phyloP scores from a whole-genome alignment of 2,888 invertebrate species.

The Apocheima hispidaria region DNA sequence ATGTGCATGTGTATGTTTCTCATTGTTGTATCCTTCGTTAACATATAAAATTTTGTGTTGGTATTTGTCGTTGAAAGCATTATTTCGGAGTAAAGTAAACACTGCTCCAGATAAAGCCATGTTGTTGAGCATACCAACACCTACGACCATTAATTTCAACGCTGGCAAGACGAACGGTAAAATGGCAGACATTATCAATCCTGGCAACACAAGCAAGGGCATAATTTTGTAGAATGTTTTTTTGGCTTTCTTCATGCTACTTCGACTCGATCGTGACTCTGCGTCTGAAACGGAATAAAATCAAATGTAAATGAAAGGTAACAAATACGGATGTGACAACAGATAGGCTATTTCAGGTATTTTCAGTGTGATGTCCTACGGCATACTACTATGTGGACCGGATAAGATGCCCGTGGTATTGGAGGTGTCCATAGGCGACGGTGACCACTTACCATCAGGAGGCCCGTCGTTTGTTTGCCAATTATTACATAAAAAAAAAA shows the following conservation, averaged over 20 bases:
- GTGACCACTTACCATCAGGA: no score
- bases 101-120: constrained; percentile 88
- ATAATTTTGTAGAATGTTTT: constrained; percentile 73
- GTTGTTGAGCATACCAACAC: constrained; percentile 88
- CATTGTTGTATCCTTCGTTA: constrained; percentile 85
- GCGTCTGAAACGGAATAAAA: constrained; percentile 53
- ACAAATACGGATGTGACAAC: neutral
- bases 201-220: constrained; percentile 87
- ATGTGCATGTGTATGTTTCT: constrained; percentile 54
- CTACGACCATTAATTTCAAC: constrained; percentile 88
- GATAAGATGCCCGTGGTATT: no score
- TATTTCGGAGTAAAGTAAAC: constrained; percentile 85
- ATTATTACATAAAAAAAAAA: no score
- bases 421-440: no score
- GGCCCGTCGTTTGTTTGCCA: no score
- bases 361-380: no score
- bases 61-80: constrained; percentile 84
- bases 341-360: no score
- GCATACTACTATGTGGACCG: no score
- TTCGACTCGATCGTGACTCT: constrained; percentile 55
- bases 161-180: constrained; percentile 89
- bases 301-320: neutral
- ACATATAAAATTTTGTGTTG: constrained; percentile 85
- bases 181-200: constrained; percentile 88
- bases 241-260: constrained; percentile 69